These are phyloP conservation scores for Phymastichus coffea DNA, from an alignment of 1,140 invertebrate species.

Conservation along the genomic window DNA sequence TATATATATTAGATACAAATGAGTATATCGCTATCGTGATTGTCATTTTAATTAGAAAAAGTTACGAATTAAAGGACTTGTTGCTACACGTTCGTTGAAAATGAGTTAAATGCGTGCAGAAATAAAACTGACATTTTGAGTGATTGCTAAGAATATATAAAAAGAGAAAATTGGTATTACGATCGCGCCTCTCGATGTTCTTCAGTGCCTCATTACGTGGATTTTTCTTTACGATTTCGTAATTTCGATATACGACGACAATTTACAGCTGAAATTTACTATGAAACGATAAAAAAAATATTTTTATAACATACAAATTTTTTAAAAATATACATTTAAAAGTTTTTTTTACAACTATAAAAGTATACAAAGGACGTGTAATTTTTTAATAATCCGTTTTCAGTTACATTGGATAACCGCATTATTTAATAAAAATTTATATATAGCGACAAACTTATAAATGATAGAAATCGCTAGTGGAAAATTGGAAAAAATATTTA, in stretches of 20 bases:
- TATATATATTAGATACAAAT: slow-evolving; percentile 51
- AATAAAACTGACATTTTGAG: slow-evolving; percentile 11
- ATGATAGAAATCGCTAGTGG: slow-evolving; percentile 4
- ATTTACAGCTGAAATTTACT: neutral
- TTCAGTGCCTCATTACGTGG: slow-evolving; percentile 7
- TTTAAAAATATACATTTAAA: neutral
- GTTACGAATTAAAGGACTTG: slow-evolving; percentile 47
- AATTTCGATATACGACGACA: too few relatives aligned
- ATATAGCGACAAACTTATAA: neutral
- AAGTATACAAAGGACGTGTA: too few relatives aligned
- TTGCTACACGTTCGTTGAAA: slow-evolving; percentile 44
- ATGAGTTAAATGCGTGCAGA: too few relatives aligned
- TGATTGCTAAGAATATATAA: neutral
- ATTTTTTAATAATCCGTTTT: too few relatives aligned
- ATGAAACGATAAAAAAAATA: slow-evolving; percentile 2
- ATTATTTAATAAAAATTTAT: too few relatives aligned
- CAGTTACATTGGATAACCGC: too few relatives aligned
- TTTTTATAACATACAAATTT: slow-evolving; percentile 11
- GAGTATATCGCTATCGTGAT: slow-evolving; percentile 52
- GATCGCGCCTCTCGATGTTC: slow-evolving; percentile 29
- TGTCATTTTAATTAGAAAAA: slow-evolving; percentile 44
- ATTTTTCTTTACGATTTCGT: neutral
- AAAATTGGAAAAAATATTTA: neutral
- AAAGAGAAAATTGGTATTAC: slow-evolving; percentile 22
- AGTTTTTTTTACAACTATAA: too few relatives aligned